Evolutionary conservation across 2,888 invertebrate genomes (phyloP).

Genomic region (Marasmarcha lunaedactyla): DNA sequence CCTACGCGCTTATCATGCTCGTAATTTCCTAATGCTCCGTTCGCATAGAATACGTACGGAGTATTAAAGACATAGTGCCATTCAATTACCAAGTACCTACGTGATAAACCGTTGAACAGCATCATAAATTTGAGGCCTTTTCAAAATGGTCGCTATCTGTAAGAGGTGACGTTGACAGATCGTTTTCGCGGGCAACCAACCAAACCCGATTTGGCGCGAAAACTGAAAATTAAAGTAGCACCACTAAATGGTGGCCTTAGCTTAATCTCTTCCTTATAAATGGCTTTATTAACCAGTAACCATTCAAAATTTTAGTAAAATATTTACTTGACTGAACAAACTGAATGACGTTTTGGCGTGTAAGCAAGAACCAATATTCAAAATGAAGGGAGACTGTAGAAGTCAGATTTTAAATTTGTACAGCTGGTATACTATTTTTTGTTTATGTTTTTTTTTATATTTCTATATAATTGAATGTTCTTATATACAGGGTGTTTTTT

Average conservation of each 20-base stretch:
- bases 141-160: slow-evolving; percentile 43
- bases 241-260: slow-evolving; percentile 2
- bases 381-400: no score
- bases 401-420: no score
- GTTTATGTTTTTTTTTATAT: no score
- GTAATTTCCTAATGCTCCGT: no score
- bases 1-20: no score
- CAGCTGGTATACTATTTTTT: no score
- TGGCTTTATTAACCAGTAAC: no score
- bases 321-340: neutral
- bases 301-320: neutral
- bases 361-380: no score
- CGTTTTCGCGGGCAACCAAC: slow-evolving; percentile 17
- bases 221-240: slow-evolving; percentile 1
- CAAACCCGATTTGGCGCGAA: slow-evolving; percentile 8
- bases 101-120: slow-evolving; percentile 7
- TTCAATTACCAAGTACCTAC: slow-evolving; percentile 1
- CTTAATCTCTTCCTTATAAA: neutral
- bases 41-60: no score
- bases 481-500: no score
- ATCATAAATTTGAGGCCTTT: slow-evolving; percentile 42
- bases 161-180: slow-evolving; percentile 44
- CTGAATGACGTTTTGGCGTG: neutral
- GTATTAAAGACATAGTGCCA: neutral
- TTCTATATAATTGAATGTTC: no score